These are phyloP conservation scores for Acrossocheilus wenchowensis DNA, from an alignment of 2,797 vertebrate genomes.

Conservation along the genomic window DNA sequence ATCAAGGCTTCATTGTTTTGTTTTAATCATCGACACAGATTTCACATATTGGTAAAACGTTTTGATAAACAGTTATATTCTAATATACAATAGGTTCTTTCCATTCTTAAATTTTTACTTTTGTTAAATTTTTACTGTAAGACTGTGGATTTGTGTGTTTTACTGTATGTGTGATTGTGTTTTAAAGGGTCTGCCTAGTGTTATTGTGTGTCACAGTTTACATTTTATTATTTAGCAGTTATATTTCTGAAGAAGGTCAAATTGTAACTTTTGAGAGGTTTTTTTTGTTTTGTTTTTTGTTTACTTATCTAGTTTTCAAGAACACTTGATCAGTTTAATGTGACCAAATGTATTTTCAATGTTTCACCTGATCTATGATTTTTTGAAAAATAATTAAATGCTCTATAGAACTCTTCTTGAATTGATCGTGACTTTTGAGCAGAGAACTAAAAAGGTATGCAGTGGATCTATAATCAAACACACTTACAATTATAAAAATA, in stretches of 20 bases:
- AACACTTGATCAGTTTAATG: not conserved
- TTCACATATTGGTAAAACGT: constrained; percentile 43
- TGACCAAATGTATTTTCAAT: not conserved
- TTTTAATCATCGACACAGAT: constrained; percentile 17
- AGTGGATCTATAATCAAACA: not conserved
- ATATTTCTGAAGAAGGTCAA: constrained; percentile 9
- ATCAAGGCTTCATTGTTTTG: not conserved
- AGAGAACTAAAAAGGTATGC: not conserved
- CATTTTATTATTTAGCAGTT: constrained; percentile 12
- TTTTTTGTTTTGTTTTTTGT: not conserved
- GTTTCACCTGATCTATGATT: not conserved
- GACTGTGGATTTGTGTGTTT: constrained; percentile 1
- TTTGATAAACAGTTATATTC: constrained; percentile 63
- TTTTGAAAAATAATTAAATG: not conserved
- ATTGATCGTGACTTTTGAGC: not conserved
- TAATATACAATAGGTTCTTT: constrained; percentile 37
- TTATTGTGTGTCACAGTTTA: constrained; percentile 45
- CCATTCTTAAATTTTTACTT: constrained; percentile 54
- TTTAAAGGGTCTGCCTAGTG: constrained; percentile 35
- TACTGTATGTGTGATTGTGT: not conserved
- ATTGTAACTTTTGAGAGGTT: not conserved
- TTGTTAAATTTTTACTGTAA: not conserved
- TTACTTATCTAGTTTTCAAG: not conserved
- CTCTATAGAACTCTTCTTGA: not conserved
- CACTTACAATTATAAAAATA: not conserved